A percentile compares a stretch with the other conserved stretches of the same genome.
These are phyloP conservation scores for Psilopogon haemacephalus DNA, from an alignment of 2,113 vertebrate genomes.

Conservation along the genomic window DNA sequence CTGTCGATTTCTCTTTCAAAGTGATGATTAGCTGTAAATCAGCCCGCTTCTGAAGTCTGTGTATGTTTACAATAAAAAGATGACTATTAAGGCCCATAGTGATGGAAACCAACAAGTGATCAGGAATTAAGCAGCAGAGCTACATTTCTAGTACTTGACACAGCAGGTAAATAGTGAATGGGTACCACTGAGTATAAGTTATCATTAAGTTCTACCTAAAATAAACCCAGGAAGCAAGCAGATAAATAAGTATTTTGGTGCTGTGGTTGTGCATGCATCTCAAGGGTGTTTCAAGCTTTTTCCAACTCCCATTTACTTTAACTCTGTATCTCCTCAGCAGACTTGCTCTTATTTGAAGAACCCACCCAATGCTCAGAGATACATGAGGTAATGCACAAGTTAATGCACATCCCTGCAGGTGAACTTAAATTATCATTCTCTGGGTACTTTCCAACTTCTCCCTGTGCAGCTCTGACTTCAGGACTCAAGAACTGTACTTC, in stretches of 20 bases:
- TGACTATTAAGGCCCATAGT: neutral
- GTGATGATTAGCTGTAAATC: neutral
- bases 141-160: neutral
- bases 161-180: neutral
- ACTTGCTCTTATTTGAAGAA: neutral
- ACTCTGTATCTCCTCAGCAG: neutral
- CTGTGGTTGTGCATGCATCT: neutral
- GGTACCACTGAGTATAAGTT: neutral
- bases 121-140: neutral
- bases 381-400: too few species aligned
- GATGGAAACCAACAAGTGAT: neutral
- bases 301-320: neutral
- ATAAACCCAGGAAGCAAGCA: neutral
- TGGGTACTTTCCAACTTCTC: neutral
- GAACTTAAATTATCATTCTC: neutral
- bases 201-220: neutral
- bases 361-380: too few species aligned
- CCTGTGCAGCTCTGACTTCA: neutral
- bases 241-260: neutral
- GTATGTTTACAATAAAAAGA: neutral
- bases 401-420: neutral
- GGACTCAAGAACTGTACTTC: neutral
- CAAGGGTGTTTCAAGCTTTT: neutral
- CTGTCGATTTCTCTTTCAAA: neutral
- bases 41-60: neutral